Evolutionary conservation across 2,113 vertebrate species (phyloP).

Genomic region (Macrotus californicus): DNA sequence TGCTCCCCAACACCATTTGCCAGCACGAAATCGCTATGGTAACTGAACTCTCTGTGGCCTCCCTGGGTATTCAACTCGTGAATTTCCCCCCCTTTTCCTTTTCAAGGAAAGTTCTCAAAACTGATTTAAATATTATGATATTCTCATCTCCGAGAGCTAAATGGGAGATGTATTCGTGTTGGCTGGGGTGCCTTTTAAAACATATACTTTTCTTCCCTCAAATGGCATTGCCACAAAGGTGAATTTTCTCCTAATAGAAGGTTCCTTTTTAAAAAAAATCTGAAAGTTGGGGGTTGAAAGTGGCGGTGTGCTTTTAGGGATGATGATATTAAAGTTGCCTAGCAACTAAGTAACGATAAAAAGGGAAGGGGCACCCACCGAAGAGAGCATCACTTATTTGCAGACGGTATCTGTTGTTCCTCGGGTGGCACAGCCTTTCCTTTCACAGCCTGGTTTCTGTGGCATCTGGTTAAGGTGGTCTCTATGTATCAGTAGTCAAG

Average conservation of each 20-base stretch:
- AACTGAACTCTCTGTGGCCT: slow-evolving; percentile 77
- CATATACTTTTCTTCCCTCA: slow-evolving; percentile 67
- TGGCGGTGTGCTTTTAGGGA: slow-evolving; percentile 47
- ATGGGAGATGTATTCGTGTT: slow-evolving; percentile 65
- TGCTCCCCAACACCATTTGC: slow-evolving; percentile 81
- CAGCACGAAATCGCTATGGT: slow-evolving; percentile 77
- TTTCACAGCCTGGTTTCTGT: neutral
- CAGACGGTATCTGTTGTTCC: neutral
- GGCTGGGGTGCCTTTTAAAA: slow-evolving; percentile 64
- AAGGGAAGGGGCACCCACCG: neutral
- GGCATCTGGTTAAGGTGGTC: neutral
- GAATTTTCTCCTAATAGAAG: slow-evolving; percentile 51
- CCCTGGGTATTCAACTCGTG: slow-evolving; percentile 75
- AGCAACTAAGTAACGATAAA: slow-evolving; percentile 37
- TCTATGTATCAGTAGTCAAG: neutral
- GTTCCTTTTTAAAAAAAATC: slow-evolving; percentile 25
- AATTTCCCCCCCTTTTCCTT: slow-evolving; percentile 55
- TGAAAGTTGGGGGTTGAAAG: slow-evolving; percentile 13
- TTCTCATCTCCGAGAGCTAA: slow-evolving; percentile 76
- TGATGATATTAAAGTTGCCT: slow-evolving; percentile 26
- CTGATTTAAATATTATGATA: slow-evolving; percentile 84
- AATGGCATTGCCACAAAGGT: slow-evolving; percentile 52
- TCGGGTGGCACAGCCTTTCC: neutral
- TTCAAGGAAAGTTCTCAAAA: slow-evolving; percentile 81
- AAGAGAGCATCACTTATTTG: neutral